These are phyloP conservation scores for Mus spretus DNA, from an alignment of 2,797 vertebrate species.

Conservation along the genomic window DNA sequence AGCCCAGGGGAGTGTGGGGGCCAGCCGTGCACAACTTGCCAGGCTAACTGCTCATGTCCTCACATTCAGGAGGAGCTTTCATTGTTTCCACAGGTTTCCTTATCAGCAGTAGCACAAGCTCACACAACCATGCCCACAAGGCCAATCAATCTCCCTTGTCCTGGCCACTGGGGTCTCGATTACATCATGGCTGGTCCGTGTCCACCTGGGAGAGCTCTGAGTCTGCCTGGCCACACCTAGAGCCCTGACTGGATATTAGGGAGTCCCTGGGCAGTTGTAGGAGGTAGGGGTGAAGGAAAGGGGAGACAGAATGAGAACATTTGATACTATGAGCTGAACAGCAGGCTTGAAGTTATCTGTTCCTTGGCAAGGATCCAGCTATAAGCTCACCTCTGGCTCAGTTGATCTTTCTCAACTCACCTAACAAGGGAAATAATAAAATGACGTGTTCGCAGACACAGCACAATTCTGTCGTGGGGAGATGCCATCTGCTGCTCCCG, in stretches of 20 bases:
- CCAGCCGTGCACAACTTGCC: not conserved
- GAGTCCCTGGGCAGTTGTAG: not conserved
- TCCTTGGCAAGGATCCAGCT: not conserved
- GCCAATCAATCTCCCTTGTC: not conserved
- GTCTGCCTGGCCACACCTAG: not conserved
- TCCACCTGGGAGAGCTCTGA: no score
- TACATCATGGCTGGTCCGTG: not conserved
- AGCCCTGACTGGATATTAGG: accelerated
- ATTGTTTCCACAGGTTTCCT: not conserved
- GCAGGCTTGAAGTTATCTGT: not conserved
- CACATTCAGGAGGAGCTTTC: not conserved
- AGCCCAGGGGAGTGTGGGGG: not conserved
- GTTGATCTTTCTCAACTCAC: slow-evolving; percentile 77
- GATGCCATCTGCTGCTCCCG: slow-evolving; percentile 16
- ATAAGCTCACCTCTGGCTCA: slow-evolving; percentile 78
- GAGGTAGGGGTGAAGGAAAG: accelerated
- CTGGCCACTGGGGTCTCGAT: not conserved
- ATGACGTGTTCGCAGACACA: slow-evolving; percentile 75
- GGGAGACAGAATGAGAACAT: not conserved
- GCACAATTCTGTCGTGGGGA: slow-evolving; percentile 61
- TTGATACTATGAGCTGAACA: accelerated
- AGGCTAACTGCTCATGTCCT: not conserved
- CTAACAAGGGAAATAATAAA: slow-evolving; percentile 85
- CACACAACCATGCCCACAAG: not conserved
- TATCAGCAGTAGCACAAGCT: not conserved